Conservation (phyloP, 2,888 invertebrate genomes). For the Anthophora plumipes region DNA sequence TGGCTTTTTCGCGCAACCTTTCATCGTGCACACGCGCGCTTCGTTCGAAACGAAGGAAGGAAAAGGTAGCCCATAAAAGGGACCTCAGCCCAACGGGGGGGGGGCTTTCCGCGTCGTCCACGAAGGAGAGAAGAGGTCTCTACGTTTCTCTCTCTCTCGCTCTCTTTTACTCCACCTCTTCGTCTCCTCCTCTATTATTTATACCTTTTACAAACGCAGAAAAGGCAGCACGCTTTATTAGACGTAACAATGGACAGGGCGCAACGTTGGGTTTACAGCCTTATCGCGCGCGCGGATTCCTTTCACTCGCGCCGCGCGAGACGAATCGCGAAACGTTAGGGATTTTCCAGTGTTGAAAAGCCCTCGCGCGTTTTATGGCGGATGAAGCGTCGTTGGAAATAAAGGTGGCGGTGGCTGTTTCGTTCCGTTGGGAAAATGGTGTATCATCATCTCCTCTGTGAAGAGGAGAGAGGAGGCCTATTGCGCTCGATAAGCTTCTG, state of each 20-base stretch:
- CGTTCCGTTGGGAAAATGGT: too few species aligned
- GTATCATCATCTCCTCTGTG: too few species aligned
- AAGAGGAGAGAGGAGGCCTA: too few species aligned
- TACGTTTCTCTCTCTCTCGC: too few species aligned
- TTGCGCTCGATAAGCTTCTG: too few species aligned
- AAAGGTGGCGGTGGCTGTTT: neutral
- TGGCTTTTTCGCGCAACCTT: conserved; percentile 46
- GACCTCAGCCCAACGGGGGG: neutral
- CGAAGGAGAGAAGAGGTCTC: too few species aligned
- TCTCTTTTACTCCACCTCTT: neutral
- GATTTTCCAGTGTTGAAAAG: conserved; percentile 54
- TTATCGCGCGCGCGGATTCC: conserved; percentile 24
- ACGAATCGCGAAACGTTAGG: conserved; percentile 27
- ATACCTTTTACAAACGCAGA: conserved; percentile 23
- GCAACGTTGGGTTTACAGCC: conserved; percentile 20
- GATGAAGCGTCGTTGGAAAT: neutral
- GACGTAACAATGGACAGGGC: conserved; percentile 44
- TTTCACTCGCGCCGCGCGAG: conserved; percentile 40
- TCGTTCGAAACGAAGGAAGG: conserved; percentile 7
- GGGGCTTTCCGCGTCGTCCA: conserved; percentile 18
- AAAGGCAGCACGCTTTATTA: conserved; percentile 57
- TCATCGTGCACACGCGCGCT: conserved; percentile 41
- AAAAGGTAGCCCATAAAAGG: conserved; percentile 51
- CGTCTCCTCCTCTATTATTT: conserved; percentile 34
- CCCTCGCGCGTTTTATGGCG: conserved; percentile 14